phyloP scores from a whole-genome alignment of 2,113 vertebrate species.

The Salvator merianae region DNA sequence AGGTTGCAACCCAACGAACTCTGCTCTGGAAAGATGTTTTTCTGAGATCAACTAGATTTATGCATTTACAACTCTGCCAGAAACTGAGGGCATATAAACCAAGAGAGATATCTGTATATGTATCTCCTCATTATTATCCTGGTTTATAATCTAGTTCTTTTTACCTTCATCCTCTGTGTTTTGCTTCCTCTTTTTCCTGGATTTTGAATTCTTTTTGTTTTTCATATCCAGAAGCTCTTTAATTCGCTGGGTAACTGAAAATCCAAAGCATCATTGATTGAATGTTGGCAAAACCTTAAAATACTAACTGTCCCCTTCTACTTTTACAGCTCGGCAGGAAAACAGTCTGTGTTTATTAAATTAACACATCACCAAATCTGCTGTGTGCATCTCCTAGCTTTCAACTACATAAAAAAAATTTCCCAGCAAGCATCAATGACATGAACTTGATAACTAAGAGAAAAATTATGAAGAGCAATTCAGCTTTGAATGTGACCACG shows the following conservation, averaged over 20 bases:
- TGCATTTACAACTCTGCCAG: not conserved
- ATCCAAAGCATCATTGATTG: conserved; percentile 32
- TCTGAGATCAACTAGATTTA: not conserved
- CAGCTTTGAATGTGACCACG: not conserved
- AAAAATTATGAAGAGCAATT: conserved; percentile 12
- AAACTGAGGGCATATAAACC: not conserved
- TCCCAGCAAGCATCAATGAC: not conserved
- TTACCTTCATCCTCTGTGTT: conserved; percentile 85
- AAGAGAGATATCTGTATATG: not conserved
- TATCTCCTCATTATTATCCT: conserved; percentile 1
- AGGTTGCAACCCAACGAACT: not conserved
- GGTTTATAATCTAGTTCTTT: not conserved
- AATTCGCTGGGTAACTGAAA: conserved; percentile 84
- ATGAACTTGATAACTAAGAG: not conserved
- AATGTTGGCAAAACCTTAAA: conserved; percentile 17
- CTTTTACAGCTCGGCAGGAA: not conserved
- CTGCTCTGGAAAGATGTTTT: not conserved
- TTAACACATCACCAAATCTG: conserved; percentile 14
- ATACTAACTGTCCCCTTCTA: not conserved
- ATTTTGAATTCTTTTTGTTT: conserved; percentile 90
- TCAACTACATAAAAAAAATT: not conserved
- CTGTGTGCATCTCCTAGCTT: not conserved
- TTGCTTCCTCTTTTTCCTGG: conserved; percentile 91
- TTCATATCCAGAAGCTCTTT: conserved; percentile 87
- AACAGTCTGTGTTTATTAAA: not conserved